These are phyloP conservation scores for Pelochelys cantorii DNA, from an alignment of 2,797 vertebrate genomes.

Conservation along the genomic window DNA sequence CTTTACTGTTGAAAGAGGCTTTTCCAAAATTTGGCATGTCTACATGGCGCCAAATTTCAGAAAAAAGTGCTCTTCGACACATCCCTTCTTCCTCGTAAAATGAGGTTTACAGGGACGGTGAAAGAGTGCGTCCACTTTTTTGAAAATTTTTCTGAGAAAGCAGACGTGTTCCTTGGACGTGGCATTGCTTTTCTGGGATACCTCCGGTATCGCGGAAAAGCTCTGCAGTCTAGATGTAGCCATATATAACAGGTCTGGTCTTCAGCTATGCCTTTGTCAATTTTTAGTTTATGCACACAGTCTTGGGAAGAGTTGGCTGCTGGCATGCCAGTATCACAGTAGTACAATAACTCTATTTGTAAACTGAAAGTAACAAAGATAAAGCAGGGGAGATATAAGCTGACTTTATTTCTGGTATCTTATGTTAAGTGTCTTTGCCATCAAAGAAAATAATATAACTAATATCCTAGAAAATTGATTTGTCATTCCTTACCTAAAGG, in stretches of 20 bases:
- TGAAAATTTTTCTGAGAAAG: no score
- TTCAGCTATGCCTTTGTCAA: not conserved
- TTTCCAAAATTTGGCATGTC: no score
- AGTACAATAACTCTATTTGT: not conserved
- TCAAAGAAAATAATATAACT: not conserved
- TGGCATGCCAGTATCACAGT: not conserved
- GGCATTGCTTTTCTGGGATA: no score
- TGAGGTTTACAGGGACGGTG: no score
- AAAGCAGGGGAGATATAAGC: constrained; percentile 3
- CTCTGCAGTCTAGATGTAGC: no score
- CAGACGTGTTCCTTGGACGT: no score
- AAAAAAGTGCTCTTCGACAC: no score
- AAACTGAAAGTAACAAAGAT: not conserved
- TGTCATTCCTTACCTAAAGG: not conserved
- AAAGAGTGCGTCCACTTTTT: no score
- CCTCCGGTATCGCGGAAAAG: no score
- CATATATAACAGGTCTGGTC: not conserved
- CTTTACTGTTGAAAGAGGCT: no score
- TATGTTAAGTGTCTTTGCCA: not conserved
- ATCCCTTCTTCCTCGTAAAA: no score
- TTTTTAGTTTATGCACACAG: not conserved
- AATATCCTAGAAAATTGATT: not conserved
- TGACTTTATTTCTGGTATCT: not conserved
- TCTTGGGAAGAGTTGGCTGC: not conserved
- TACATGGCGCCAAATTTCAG: no score